phyloP scores from a whole-genome alignment of 2,888 invertebrate species.

The Hedya salicella region DNA sequence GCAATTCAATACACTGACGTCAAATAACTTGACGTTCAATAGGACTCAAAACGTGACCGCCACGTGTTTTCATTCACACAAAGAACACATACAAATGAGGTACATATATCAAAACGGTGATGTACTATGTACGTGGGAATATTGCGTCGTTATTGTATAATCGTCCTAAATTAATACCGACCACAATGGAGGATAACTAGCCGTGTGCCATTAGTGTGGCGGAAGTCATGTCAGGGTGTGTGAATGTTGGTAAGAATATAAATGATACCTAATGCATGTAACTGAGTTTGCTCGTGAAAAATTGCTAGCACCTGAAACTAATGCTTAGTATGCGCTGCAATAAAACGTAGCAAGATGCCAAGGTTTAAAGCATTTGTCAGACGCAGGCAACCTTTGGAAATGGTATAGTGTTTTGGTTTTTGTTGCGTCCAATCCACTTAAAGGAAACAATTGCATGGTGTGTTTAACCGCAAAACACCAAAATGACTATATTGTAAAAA shows the following conservation, averaged over 20 bases:
- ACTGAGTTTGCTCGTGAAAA: constrained; percentile 11
- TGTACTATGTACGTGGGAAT: constrained; percentile 29
- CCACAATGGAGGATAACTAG: constrained; percentile 31
- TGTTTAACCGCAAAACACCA: too few relatives aligned
- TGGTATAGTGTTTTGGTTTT: too few relatives aligned
- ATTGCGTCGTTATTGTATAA: constrained; percentile 26
- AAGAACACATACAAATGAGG: constrained; percentile 34
- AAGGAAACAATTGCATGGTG: too few relatives aligned
- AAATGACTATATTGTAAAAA: too few relatives aligned
- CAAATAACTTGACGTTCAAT: constrained; percentile 19
- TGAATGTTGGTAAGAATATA: constrained; percentile 20
- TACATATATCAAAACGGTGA: constrained; percentile 23
- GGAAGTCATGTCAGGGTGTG: constrained; percentile 34
- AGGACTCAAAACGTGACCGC: constrained; percentile 48
- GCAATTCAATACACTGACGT: background rate
- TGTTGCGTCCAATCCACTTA: too few relatives aligned
- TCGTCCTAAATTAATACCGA: constrained; percentile 29
- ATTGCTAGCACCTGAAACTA: constrained; percentile 17
- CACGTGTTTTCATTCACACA: constrained; percentile 51
- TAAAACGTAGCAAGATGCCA: background rate
- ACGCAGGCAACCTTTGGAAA: too few relatives aligned
- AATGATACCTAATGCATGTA: constrained; percentile 21
- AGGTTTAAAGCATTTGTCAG: background rate
- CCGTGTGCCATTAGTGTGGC: constrained; percentile 22
- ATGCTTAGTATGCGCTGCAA: background rate